Evolutionary conservation across 92 coral and sea anemone genomes (phyloP).

Genomic region (Epizoanthus ramosus): DNA sequence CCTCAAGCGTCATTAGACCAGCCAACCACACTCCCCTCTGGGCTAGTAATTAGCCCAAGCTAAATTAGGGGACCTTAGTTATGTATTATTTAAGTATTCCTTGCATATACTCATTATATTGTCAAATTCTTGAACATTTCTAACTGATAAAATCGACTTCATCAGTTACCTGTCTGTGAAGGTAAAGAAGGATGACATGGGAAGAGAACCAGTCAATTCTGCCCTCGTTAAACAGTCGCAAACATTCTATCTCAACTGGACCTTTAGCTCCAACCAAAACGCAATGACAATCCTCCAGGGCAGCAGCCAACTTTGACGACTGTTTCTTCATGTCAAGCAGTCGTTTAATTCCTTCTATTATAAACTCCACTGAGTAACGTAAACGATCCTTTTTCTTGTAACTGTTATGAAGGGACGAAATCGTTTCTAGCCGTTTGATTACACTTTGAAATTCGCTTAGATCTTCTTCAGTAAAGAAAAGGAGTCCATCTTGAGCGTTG

Average conservation of each 20-base stretch:
- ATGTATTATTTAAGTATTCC: no score
- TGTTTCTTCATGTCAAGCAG: conserved; percentile 4
- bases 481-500: background rate
- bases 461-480: conserved; percentile 22
- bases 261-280: background rate
- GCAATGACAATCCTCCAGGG: background rate
- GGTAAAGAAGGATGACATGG: background rate
- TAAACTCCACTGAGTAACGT: conserved; percentile 23
- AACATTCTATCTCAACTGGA: background rate
- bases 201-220: conserved; percentile 5
- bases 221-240: conserved; percentile 8
- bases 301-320: background rate
- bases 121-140: background rate
- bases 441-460: background rate
- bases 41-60: no score
- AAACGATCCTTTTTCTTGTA: conserved; percentile 21
- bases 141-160: background rate
- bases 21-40: no score
- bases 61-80: no score
- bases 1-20: no score
- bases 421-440: conserved; percentile 12
- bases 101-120: no score
- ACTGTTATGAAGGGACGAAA: background rate
- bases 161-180: conserved; percentile 1
- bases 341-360: conserved; percentile 23